Evolutionary conservation across 2,797 vertebrate species (phyloP).

Genomic region (Brachyrhaphis roseni): DNA sequence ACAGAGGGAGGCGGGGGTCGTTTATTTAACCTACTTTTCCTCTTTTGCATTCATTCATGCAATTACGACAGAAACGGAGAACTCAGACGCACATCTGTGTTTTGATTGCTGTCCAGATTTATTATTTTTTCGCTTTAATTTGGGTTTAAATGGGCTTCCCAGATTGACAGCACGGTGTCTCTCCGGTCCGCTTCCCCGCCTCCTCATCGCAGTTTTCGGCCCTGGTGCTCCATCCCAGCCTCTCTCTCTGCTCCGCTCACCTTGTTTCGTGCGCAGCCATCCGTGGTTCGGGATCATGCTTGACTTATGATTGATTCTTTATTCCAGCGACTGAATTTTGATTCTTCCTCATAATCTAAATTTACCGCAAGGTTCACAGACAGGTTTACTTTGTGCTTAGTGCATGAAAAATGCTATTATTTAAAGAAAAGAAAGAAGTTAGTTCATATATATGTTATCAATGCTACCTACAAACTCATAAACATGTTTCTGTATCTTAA

Average conservation of each 20-base stretch:
- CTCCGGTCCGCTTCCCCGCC: constrained; percentile 24
- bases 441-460: not conserved
- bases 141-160: constrained; percentile 56
- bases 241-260: not conserved
- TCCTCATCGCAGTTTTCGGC: constrained; percentile 30
- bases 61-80: not conserved
- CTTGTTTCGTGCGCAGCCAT: constrained; percentile 41
- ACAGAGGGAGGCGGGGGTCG: constrained; percentile 48
- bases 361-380: not conserved
- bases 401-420: not conserved
- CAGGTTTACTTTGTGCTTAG: not conserved
- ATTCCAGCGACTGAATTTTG: constrained; percentile 54
- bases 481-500: not conserved
- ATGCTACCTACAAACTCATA: not conserved
- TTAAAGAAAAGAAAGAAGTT: not conserved
- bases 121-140: constrained; percentile 54
- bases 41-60: not conserved
- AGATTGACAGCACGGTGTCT: constrained; percentile 40
- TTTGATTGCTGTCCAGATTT: constrained; percentile 32
- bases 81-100: constrained; percentile 12
- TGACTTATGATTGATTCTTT: not conserved
- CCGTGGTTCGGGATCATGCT: constrained; percentile 1
- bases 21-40: not conserved
- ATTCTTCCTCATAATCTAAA: constrained; percentile 6
- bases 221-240: constrained; percentile 37